Evolutionary conservation across 1,140 invertebrate species (phyloP), one percentile per base, ranked within the genome.

Genomic region (Hyposmocoma kahamanoa): DNA sequence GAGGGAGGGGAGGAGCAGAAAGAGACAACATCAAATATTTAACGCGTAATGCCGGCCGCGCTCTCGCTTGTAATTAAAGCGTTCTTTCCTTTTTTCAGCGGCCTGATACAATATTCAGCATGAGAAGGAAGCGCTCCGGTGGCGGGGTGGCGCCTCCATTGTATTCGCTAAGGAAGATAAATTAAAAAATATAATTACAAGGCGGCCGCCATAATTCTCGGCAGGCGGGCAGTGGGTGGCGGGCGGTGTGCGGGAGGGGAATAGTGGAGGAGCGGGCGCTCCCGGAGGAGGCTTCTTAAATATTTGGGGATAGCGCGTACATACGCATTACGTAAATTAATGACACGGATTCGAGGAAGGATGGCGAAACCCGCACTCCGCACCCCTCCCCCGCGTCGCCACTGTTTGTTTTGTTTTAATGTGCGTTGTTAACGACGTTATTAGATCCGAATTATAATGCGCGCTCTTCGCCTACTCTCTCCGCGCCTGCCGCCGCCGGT

Each of bases 151-250:
- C 77, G 78, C 81, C 81, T 81, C 79, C 79, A 83, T 85, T 87
- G 82, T 87, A 83, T 83, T 81, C 80, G 78, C 84, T 86, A 87
- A 87, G 85, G 85, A 87, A 87, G 85, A 87, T 87, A 87, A 87
- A 87, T 87, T 87, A 87, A 87, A 87, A 87, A 87, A 87, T 87
- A 87, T 87, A 87, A 87, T 87, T 87, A 87, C 85, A 86, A 86
- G 83, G 85, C 85, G 85, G 84, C 84, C 83, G 84, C 85, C 85
- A 87, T 87, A 87, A 87, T 86, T 87, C 85, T 87, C 81, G 79
- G 69, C 79, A 63, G 79, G 79, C 72, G 82, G 72, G 67, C n/a
- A 47, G 72, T 58, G 63, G 73, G 69, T 49, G 64, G 74, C 53
- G 67, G 53, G 61, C 60, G 53, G 67, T n/a, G n/a, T n/a, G 60